phyloP scores from a whole-genome alignment of 2,888 invertebrate genomes.

The Sphecodes monilicornis region DNA sequence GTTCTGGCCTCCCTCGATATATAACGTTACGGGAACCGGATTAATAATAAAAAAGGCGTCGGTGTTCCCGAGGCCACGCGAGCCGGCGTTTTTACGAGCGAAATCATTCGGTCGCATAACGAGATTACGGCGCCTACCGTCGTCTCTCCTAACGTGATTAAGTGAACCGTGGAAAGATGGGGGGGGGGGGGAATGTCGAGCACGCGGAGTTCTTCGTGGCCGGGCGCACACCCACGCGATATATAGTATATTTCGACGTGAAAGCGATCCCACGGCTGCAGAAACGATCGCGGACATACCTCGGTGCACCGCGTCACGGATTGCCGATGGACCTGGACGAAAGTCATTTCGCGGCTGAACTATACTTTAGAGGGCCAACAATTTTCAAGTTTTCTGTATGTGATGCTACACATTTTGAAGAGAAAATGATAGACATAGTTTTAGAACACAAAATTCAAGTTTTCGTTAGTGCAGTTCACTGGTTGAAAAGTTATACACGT shows the following conservation, averaged over 20 bases:
- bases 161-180: slow-evolving; percentile 30
- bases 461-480: too few relatives aligned
- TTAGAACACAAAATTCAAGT: too few relatives aligned
- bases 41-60: slow-evolving; percentile 60
- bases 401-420: too few relatives aligned
- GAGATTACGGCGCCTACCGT: slow-evolving; percentile 43
- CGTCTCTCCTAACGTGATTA: slow-evolving; percentile 56
- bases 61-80: slow-evolving; percentile 9
- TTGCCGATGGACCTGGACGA: not conserved
- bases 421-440: too few relatives aligned
- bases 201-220: slow-evolving; percentile 6
- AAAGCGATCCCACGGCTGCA: not conserved
- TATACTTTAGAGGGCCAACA: too few relatives aligned
- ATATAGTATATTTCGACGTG: not conserved
- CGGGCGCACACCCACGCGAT: not conserved
- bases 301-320: not conserved
- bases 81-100: slow-evolving; percentile 49
- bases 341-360: not conserved
- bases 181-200: not conserved
- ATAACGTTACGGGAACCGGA: slow-evolving; percentile 15
- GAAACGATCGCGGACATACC: not conserved
- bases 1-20: not conserved
- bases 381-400: too few relatives aligned
- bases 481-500: too few relatives aligned
- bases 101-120: slow-evolving; percentile 59